Conservation (phyloP, 2,113 vertebrate species). For the Phyllopteryx taeniolatus region DNA sequence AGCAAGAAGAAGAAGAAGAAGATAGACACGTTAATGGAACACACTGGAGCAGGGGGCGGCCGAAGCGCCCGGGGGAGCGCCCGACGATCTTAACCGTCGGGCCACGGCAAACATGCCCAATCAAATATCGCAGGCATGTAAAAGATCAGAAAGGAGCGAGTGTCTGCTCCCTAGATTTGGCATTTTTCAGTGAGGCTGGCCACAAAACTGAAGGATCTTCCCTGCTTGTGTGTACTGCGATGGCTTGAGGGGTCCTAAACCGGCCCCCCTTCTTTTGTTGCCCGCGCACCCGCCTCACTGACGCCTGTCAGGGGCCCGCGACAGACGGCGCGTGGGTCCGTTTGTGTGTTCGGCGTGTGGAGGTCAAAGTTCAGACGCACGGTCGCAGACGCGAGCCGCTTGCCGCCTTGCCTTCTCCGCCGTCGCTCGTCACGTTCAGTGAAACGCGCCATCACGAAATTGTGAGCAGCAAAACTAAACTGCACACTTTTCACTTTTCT, state of each 20-base stretch:
- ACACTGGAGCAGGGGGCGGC: too few species aligned
- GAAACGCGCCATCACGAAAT: slow-evolving; percentile 7
- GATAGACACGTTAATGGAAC: too few species aligned
- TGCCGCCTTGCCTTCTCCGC: slow-evolving; percentile 40
- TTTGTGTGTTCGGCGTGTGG: slow-evolving; percentile 63
- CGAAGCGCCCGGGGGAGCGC: too few species aligned
- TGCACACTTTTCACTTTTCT: too few species aligned
- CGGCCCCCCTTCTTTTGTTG: slow-evolving; percentile 21
- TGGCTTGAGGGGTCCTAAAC: slow-evolving; percentile 60
- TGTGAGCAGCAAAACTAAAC: background rate
- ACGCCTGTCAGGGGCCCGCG: slow-evolving; percentile 65
- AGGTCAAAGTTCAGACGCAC: slow-evolving; percentile 70
- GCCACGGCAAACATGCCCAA: too few species aligned
- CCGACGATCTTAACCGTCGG: background rate
- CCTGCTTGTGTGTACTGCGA: slow-evolving; percentile 20
- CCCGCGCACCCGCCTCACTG: slow-evolving; percentile 57
- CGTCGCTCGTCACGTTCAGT: slow-evolving; percentile 43
- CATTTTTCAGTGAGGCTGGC: slow-evolving; percentile 14
- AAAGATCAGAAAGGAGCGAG: too few species aligned
- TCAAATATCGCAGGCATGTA: too few species aligned
- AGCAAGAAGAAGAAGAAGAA: too few species aligned
- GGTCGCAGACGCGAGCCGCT: slow-evolving; percentile 39
- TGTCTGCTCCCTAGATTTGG: background rate
- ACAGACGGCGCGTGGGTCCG: slow-evolving; percentile 69
- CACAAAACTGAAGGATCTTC: slow-evolving; percentile 53